Evolutionary conservation across 2,888 invertebrate genomes (phyloP), one percentile per base, ranked within the genome.

Genomic region (Cosmia pyralina): DNA sequence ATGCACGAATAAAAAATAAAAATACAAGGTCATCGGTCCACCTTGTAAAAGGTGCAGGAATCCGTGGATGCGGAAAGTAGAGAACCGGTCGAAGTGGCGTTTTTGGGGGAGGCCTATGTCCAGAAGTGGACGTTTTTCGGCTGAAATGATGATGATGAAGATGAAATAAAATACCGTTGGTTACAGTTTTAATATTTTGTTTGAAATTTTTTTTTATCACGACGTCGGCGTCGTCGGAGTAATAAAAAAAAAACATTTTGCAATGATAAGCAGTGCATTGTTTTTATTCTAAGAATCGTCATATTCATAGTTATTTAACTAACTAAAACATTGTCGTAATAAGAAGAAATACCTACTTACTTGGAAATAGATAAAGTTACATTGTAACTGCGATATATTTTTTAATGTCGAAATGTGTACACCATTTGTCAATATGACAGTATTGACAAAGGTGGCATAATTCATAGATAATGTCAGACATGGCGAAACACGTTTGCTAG

Each of bases 401-500:
- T 52, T 75, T 52, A 52, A 80, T 86, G 72, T 82, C 65, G 80
- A 80, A 86, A 86, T 74, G 59, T 69, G 19, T 41, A n/a, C 28
- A 58, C 67, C n/a, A 68, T 60, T 38, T 65, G 72, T 79, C 79
- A 79, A 75, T 80, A 72, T 28, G 28, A 28, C 28, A 28, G 28
- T 28, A 28, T 28, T 28, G 28, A 28, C 28, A 28, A 28, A 28
- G 28, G 28, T 28, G 28, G 28, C 28, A 28, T 3, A 28, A 2
- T 28, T 62, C 55, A 77, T 13, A 75, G 85, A 85, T 86, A 86
- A 76, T 62, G 69, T 75, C 11, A 60, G 58, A 19, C 44, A 70
- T 77, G 66, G 75, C 68, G 72, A 74, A 81, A 86, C 81, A 85
- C 75, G 79, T 84, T 64, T 63, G n/a, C 38, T 58, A 10, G 46